phyloP scores from a whole-genome alignment of 1,140 invertebrate genomes.

The Acromyrmex heyeri region DNA sequence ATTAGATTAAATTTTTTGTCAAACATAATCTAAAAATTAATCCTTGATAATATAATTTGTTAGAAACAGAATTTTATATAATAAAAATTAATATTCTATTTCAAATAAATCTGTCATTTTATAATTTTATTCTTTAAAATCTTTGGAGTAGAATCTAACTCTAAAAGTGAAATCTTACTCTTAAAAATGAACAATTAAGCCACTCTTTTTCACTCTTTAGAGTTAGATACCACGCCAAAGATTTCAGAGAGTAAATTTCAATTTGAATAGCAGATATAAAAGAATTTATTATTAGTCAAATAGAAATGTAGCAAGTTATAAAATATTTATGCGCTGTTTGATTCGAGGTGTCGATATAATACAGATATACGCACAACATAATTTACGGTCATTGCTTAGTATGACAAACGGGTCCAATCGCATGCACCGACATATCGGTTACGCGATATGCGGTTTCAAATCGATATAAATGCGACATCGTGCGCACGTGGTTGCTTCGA shows the following conservation, averaged over 20 bases:
- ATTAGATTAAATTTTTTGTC: neutral
- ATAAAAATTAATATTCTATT: neutral
- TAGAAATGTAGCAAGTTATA: neutral
- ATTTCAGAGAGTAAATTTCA: neutral
- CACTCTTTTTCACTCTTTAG: too few relatives aligned
- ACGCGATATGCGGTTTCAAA: constrained; percentile 38
- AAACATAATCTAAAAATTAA: neutral
- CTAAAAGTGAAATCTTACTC: too few relatives aligned
- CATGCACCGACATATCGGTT: constrained; percentile 18
- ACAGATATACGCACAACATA: constrained; percentile 27
- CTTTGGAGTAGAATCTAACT: too few relatives aligned
- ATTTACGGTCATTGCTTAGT: constrained; percentile 8
- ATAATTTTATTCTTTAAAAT: neutral
- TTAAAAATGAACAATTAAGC: too few relatives aligned
- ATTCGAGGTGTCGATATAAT: neutral
- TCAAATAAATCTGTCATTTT: neutral
- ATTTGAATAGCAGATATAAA: neutral
- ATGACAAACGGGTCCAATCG: constrained; percentile 25
- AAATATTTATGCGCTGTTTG: neutral
- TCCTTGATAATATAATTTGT: neutral
- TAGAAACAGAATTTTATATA: neutral
- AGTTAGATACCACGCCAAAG: too few relatives aligned
- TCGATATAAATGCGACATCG: constrained; percentile 52
- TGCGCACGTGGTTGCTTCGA: neutral
- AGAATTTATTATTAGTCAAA: neutral